These are phyloP conservation scores for Perithous albicinctus DNA, from an alignment of 2,888 invertebrate species.

Conservation along the genomic window DNA sequence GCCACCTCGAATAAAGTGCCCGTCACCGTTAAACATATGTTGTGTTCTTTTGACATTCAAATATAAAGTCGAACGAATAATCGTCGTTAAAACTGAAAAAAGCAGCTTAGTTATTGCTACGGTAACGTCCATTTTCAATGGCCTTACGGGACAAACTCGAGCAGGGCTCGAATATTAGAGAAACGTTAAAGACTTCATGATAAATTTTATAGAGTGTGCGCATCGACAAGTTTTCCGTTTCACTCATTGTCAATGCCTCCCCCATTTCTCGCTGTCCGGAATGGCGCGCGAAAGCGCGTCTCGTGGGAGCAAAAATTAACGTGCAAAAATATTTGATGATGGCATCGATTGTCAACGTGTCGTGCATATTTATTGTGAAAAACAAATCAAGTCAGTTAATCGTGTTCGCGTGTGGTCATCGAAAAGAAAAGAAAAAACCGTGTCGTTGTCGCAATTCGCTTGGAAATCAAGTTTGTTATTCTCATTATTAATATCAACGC, in stretches of 20 bases:
- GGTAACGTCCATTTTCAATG: slow-evolving; percentile 64
- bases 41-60: background rate
- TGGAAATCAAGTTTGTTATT: slow-evolving; percentile 61
- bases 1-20: background rate
- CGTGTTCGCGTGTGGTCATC: slow-evolving; percentile 29
- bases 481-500: slow-evolving; percentile 64
- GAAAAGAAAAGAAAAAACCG: too few relatives aligned
- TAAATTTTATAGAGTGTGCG: slow-evolving; percentile 60
- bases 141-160: slow-evolving; percentile 43
- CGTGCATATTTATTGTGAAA: slow-evolving; percentile 46
- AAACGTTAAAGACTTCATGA: slow-evolving; percentile 53
- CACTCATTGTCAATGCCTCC: background rate
- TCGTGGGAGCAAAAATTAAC: background rate
- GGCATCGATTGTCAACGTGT: slow-evolving; percentile 46
- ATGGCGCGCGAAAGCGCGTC: background rate
- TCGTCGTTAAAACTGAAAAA: slow-evolving; percentile 49
- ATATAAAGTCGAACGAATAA: slow-evolving; percentile 22
- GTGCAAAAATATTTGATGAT: slow-evolving; percentile 20
- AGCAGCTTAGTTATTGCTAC: slow-evolving; percentile 50
- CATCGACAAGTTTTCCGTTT: slow-evolving; percentile 45
- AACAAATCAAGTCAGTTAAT: slow-evolving; percentile 40
- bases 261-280: background rate
- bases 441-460: slow-evolving; percentile 62
- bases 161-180: slow-evolving; percentile 47
- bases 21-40: background rate